Conservation (phyloP, 2,888 invertebrate genomes). For the Dioctria linearis region DNA sequence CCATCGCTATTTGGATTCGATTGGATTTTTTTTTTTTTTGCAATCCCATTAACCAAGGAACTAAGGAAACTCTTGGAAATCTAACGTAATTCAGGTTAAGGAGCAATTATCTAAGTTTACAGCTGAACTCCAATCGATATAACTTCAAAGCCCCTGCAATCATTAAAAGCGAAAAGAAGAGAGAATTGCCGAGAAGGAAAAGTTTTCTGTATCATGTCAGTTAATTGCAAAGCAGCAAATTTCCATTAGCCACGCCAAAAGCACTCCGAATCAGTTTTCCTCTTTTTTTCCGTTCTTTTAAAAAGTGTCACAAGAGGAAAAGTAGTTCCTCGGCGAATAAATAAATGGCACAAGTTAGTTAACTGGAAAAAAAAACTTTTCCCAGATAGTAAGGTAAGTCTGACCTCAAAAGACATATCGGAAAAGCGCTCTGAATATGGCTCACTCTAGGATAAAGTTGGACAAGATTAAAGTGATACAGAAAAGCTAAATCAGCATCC, state of each 20-base stretch:
- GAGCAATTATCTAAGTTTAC: slow-evolving; percentile 37
- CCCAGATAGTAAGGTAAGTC: slow-evolving; percentile 15
- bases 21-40: too few relatives aligned
- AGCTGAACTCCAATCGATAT: slow-evolving; percentile 21
- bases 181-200: background rate
- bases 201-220: slow-evolving; percentile 26
- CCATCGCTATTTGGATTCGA: too few relatives aligned
- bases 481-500: slow-evolving; percentile 33
- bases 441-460: slow-evolving; percentile 17
- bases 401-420: slow-evolving; percentile 14
- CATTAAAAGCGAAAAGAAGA: slow-evolving; percentile 22
- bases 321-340: slow-evolving; percentile 1
- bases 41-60: too few relatives aligned
- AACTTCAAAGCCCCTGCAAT: slow-evolving; percentile 27
- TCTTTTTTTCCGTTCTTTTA: slow-evolving; percentile 6
- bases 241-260: slow-evolving; percentile 33
- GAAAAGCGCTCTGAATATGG: background rate
- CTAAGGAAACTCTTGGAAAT: background rate
- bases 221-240: slow-evolving; percentile 42
- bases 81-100: slow-evolving; percentile 39
- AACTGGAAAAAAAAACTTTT: slow-evolving; percentile 37
- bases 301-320: slow-evolving; percentile 28
- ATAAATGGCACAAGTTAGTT: slow-evolving; percentile 37
- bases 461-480: slow-evolving; percentile 22
- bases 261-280: slow-evolving; percentile 9